These are phyloP conservation scores for Drosophila murphyi DNA, from an alignment of 1,140 invertebrate species.

Conservation along the genomic window DNA sequence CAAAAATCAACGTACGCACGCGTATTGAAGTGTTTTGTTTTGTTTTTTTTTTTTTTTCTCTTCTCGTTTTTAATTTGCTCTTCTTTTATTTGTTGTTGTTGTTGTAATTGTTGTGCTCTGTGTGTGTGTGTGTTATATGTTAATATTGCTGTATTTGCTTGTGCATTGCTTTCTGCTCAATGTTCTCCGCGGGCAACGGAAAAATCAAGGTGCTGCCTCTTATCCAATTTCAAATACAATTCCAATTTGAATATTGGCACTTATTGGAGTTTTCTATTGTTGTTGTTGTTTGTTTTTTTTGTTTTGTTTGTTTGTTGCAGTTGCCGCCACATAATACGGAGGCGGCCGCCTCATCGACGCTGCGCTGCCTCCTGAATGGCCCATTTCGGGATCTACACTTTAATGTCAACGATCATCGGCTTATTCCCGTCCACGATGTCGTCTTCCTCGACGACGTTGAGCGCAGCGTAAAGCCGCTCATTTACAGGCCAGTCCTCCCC, in stretches of 20 bases:
- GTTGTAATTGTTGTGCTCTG: background rate
- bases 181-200: slow-evolving; percentile 78
- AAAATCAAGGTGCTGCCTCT: slow-evolving; percentile 70
- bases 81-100: background rate
- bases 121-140: background rate
- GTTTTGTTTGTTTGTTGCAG: slow-evolving; percentile 35
- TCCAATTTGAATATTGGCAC: slow-evolving; percentile 13
- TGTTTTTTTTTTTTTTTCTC: slow-evolving; percentile 5
- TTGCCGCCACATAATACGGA: slow-evolving; percentile 62
- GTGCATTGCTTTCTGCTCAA: slow-evolving; percentile 32
- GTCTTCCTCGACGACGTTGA: slow-evolving; percentile 80
- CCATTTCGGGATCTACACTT: slow-evolving; percentile 78
- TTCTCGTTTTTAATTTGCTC: too few species aligned
- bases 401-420: slow-evolving; percentile 64
- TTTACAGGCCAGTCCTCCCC: slow-evolving; percentile 70
- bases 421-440: slow-evolving; percentile 76
- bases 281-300: background rate
- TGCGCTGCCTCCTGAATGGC: slow-evolving; percentile 74
- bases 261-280: slow-evolving; percentile 13
- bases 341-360: slow-evolving; percentile 52
- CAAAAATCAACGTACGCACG: too few species aligned
- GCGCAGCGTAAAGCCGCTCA: slow-evolving; percentile 68
- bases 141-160: slow-evolving; percentile 7
- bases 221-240: background rate
- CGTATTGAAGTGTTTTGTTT: background rate